Evolutionary conservation across 2,888 invertebrate species (phyloP).

Genomic region (Eilema depressum): DNA sequence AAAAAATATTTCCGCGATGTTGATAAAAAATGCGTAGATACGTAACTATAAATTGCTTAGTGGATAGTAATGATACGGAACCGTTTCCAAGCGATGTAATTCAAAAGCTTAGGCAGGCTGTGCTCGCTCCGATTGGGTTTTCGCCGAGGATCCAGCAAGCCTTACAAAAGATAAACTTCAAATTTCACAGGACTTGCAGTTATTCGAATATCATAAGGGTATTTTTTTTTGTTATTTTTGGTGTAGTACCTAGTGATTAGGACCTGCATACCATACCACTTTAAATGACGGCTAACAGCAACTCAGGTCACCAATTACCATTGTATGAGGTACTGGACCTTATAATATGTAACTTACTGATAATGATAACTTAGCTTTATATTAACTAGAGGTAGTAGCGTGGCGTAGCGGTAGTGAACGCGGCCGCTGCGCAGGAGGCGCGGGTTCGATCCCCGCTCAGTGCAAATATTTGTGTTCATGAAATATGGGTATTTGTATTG

Average conservation of each 20-base stretch:
- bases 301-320: not conserved
- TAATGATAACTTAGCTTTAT: not conserved
- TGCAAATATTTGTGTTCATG: too few relatives aligned
- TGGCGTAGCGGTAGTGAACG: too few relatives aligned
- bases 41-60: constrained; percentile 68
- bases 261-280: too few relatives aligned
- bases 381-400: too few relatives aligned
- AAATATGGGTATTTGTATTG: too few relatives aligned
- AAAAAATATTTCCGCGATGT: constrained; percentile 50
- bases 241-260: not conserved
- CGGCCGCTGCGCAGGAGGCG: too few relatives aligned
- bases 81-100: constrained; percentile 69
- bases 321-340: constrained; percentile 4
- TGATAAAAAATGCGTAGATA: constrained; percentile 74
- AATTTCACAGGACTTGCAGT: constrained; percentile 76
- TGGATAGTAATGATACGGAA: constrained; percentile 64
- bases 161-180: constrained; percentile 70
- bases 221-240: constrained; percentile 23
- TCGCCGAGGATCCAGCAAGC: constrained; percentile 71
- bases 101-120: constrained; percentile 68
- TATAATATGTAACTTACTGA: not conserved
- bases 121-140: constrained; percentile 65
- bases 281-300: not conserved
- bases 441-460: too few relatives aligned
- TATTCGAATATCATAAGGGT: constrained; percentile 67